Conservation (phyloP, 2,113 vertebrate genomes). For the Indicator maculatus region DNA sequence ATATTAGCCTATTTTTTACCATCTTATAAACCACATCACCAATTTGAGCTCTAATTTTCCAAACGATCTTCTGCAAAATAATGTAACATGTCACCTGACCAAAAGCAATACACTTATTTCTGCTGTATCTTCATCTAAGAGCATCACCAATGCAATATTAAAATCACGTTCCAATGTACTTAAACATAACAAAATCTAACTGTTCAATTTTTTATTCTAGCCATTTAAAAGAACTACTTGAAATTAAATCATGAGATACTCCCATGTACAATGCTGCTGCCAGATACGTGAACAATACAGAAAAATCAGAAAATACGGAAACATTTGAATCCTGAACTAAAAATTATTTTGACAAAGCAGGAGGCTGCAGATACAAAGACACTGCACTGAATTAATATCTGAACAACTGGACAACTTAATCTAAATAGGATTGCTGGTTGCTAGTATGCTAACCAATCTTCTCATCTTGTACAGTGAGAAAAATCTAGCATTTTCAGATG, state of each 20-base stretch:
- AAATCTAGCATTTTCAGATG: neutral
- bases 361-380: neutral
- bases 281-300: neutral
- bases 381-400: neutral
- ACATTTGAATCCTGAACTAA: neutral
- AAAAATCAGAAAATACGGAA: neutral
- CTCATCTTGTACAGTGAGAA: neutral
- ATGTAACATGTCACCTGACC: neutral
- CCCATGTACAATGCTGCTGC: neutral
- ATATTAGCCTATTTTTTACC: neutral
- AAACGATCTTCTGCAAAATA: neutral
- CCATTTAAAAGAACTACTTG: neutral
- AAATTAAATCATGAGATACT: neutral
- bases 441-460: neutral
- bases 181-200: neutral
- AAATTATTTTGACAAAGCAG: constrained; percentile 11
- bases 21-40: neutral
- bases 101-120: constrained; percentile 1
- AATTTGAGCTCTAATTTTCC: constrained; percentile 16
- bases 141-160: neutral
- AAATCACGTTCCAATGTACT: neutral
- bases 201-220: neutral
- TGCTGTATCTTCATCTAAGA: neutral
- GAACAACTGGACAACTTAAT: neutral
- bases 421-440: neutral